phyloP scores from a whole-genome alignment of 37 sponge, comb jelly and placozoan species.

The Ianthella basta region DNA sequence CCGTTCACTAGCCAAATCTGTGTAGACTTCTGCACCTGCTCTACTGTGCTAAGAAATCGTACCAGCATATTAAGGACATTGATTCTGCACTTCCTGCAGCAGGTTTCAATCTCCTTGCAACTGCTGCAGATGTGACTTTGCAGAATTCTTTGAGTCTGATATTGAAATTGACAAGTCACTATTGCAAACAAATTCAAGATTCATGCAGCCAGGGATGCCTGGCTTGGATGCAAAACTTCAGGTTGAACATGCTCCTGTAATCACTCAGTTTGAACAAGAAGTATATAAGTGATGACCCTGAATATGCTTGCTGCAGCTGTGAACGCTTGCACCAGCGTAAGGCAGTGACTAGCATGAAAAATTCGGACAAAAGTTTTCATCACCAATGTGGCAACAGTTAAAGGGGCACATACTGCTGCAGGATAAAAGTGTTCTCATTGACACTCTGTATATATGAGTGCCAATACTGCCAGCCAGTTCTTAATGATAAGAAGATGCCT shows the following conservation, averaged over 20 bases:
- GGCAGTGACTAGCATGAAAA: slow-evolving; percentile 7
- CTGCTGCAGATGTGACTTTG: not conserved
- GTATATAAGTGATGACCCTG: slow-evolving; percentile 40
- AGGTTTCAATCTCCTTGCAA: not conserved
- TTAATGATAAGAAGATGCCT: slow-evolving; percentile 51
- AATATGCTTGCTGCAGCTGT: slow-evolving; percentile 54
- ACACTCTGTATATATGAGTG: slow-evolving; percentile 46
- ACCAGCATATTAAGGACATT: not conserved
- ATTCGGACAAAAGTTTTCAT: slow-evolving; percentile 10
- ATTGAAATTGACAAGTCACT: too few species aligned
- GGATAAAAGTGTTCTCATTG: not conserved
- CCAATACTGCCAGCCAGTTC: slow-evolving; percentile 46
- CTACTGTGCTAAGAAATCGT: not conserved
- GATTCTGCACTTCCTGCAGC: not conserved
- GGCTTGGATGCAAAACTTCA: not conserved
- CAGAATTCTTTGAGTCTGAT: too few species aligned
- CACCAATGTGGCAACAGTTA: slow-evolving; percentile 39
- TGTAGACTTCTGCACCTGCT: not conserved
- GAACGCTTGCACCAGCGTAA: slow-evolving; percentile 43
- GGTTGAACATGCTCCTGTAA: slow-evolving; percentile 20
- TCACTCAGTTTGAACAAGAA: slow-evolving; percentile 27
- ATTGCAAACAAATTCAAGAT: not conserved
- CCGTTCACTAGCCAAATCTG: not conserved
- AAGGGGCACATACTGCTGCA: slow-evolving; percentile 29
- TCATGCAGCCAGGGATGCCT: not conserved